These are phyloP conservation scores for Tragulus kanchil DNA, from an alignment of 2,113 vertebrate species.

Conservation along the genomic window DNA sequence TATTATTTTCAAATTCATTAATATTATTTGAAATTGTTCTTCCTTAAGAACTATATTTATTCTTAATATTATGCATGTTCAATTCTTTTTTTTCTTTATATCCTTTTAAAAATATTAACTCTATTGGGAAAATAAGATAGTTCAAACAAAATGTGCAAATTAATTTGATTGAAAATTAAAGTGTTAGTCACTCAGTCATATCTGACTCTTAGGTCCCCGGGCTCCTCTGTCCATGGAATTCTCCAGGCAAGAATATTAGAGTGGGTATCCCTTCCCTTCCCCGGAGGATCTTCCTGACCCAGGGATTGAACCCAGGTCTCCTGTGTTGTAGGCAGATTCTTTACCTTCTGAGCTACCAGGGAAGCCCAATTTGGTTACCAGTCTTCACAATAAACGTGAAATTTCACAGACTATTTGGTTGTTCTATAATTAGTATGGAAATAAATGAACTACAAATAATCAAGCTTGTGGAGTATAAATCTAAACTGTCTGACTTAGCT, in stretches of 20 bases:
- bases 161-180: neutral
- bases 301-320: neutral
- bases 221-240: neutral
- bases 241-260: neutral
- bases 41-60: neutral
- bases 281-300: neutral
- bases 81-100: neutral
- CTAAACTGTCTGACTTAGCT: slow-evolving; percentile 50
- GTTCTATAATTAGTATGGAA: slow-evolving; percentile 48
- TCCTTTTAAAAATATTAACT: neutral
- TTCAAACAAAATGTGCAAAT: neutral
- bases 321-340: neutral
- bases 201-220: neutral
- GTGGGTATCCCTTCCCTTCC: neutral
- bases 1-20: neutral
- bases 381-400: slow-evolving; percentile 26
- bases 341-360: neutral
- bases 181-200: neutral
- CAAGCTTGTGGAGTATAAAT: slow-evolving; percentile 49
- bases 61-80: neutral
- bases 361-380: neutral
- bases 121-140: neutral
- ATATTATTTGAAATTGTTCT: slow-evolving; percentile 14
- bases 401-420: slow-evolving; percentile 9
- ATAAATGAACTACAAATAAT: slow-evolving; percentile 54